Evolutionary conservation across 2,888 invertebrate species (phyloP).

Genomic region (Acrobasis consociella): DNA sequence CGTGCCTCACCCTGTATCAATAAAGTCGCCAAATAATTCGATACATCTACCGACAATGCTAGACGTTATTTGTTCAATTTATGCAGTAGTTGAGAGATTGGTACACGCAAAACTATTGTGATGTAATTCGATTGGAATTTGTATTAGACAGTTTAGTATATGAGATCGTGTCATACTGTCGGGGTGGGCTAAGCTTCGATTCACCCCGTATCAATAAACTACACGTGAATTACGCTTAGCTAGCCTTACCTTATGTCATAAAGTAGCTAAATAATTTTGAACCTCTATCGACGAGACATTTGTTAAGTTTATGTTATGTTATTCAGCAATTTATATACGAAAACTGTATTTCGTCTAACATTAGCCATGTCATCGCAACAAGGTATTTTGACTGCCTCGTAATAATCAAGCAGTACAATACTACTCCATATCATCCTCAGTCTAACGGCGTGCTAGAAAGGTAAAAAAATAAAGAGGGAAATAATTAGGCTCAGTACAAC

Average conservation of each 20-base stretch:
- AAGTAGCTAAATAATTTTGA: conserved; percentile 12
- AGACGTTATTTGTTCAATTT: conserved; percentile 7
- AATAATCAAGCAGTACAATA: too few relatives aligned
- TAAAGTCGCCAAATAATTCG: conserved; percentile 19
- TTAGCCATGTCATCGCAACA: too few relatives aligned
- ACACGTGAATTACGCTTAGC: conserved; percentile 1
- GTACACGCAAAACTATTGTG: not conserved
- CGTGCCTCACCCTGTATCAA: conserved; percentile 13
- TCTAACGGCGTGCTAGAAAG: too few relatives aligned
- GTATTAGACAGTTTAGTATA: not conserved
- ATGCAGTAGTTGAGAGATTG: not conserved
- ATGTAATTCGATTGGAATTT: conserved; percentile 2
- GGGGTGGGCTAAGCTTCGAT: not conserved
- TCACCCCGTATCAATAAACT: not conserved
- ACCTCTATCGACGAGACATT: conserved; percentile 7
- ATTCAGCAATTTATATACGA: not conserved
- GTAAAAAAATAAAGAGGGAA: too few relatives aligned
- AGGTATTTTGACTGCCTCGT: too few relatives aligned
- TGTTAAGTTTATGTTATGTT: not conserved
- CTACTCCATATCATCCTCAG: too few relatives aligned
- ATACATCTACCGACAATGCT: conserved; percentile 16
- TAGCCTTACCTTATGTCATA: not conserved
- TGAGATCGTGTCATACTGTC: too few relatives aligned
- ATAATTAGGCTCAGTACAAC: too few relatives aligned
- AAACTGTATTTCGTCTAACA: not conserved